Conservation (phyloP, 1,140 invertebrate species). For the Drosophila ananassae region DNA sequence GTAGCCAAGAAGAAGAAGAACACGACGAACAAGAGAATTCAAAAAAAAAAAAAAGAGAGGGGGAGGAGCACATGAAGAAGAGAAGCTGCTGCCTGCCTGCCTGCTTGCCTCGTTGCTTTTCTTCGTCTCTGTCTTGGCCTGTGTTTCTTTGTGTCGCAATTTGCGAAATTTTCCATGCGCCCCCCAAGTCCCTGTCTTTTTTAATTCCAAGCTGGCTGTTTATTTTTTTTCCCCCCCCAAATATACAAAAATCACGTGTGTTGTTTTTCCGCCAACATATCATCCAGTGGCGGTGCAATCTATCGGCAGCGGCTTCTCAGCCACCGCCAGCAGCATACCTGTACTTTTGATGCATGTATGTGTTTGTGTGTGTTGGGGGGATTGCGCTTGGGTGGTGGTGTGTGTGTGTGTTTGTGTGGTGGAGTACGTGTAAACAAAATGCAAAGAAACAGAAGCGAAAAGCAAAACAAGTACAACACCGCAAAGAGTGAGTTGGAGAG, state of each 20-base stretch:
- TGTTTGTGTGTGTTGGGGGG: slow-evolving; percentile 4
- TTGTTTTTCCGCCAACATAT: slow-evolving; percentile 41
- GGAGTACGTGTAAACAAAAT: slow-evolving; percentile 72
- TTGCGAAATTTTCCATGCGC: slow-evolving; percentile 40
- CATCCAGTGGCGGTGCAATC: slow-evolving; percentile 42
- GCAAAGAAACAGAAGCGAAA: slow-evolving; percentile 54
- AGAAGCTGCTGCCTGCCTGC: slow-evolving; percentile 9
- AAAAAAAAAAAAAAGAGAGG: slow-evolving; percentile 2
- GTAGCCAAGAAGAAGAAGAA: slow-evolving; percentile 16
- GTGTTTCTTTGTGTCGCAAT: slow-evolving; percentile 48
- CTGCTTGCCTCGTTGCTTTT: slow-evolving; percentile 29
- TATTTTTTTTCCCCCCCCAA: slow-evolving; percentile 27
- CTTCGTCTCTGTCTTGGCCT: slow-evolving; percentile 30
- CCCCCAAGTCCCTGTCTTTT: background rate
- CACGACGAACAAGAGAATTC: background rate
- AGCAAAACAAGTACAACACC: slow-evolving; percentile 73
- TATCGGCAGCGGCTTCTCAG: slow-evolving; percentile 26
- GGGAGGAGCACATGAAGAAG: slow-evolving; percentile 5
- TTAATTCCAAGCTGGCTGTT: no score
- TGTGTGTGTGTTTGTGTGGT: slow-evolving; percentile 12
- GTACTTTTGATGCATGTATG: slow-evolving; percentile 36
- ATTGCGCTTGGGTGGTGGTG: slow-evolving; percentile 51
- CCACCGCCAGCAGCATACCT: slow-evolving; percentile 40
- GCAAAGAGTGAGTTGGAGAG: slow-evolving; percentile 66
- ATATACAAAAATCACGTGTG: slow-evolving; percentile 61